Base-by-base conservation (phyloP, 2,113 vertebrate species). In the Caranx ignobilis region DNA sequence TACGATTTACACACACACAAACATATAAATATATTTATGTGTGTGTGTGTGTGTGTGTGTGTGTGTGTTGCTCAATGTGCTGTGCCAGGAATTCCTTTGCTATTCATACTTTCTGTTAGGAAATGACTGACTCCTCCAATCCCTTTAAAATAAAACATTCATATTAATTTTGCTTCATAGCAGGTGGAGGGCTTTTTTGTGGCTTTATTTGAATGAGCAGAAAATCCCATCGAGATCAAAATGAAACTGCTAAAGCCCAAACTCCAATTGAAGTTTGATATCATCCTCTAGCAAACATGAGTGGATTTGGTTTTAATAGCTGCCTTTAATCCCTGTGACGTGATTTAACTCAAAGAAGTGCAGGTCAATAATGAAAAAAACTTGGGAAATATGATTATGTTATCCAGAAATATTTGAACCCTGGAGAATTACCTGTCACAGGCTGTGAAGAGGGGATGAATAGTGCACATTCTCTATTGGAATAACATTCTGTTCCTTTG, bases 261-360 rank as follows among this genome's bases (percentile, higher is more conserved):
- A 90, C 85, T 91, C 81, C 92, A 90, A 92, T 93, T 94, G 89
- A 94, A 94, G 91, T 93, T 92, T 90, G 81, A 93, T 86, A 86
- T 94, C 77, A 93, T 94, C 92, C 93, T 82, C 62, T 56, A 85
- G 91, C 87, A 93, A 94, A 93, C 88, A 94, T 78, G 83, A 92
- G 91, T 91, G 93, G 93, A 95, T 95, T 93, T 88, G 71, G 91
- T 83, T 93, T 88, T 94, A 94, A 95, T 93, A 94, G 92, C 89
- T 85, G 82, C 73, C 84, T 92, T 93, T 95, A 95, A 95, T 94
- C 93, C 89, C 75, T 59, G 41, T 72, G 84, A 91, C 94, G 88
- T 65, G 88, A 92, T 94, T 90, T 83, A 77, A 87, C 81, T 87
- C 75, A 72, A 79, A 75, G 80, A 72, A 63, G 79, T 57, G 67